Conservation (phyloP, 2,797 vertebrate species). For the Cuniculus paca region DNA sequence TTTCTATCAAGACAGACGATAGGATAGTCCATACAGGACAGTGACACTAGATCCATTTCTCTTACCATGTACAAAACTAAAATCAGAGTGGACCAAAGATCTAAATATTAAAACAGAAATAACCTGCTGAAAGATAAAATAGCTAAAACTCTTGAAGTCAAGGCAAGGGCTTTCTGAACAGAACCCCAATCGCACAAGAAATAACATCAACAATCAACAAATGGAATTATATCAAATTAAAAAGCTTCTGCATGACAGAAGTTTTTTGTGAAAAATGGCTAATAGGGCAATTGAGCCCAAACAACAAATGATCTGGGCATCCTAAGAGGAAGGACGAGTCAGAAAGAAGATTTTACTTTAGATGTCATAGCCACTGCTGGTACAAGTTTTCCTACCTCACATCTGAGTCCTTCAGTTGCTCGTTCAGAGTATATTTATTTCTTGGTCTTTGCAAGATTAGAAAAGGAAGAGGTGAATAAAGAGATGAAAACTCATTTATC, state of each 20-base stretch:
- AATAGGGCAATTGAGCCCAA: neutral
- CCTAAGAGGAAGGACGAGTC: neutral
- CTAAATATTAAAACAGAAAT: neutral
- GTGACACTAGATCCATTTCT: neutral
- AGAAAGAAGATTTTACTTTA: constrained; percentile 10
- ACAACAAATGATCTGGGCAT: neutral
- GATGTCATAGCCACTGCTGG: neutral
- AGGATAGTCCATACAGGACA: neutral
- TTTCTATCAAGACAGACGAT: constrained; percentile 4
- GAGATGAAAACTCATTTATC: neutral
- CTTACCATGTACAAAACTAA: neutral
- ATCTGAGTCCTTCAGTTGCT: neutral
- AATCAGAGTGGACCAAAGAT: neutral
- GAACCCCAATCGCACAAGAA: neutral
- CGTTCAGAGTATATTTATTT: neutral
- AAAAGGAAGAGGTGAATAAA: neutral
- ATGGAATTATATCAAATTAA: neutral
- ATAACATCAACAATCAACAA: neutral
- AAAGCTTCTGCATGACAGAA: neutral
- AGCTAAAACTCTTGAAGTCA: neutral
- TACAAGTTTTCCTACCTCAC: neutral
- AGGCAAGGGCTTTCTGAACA: neutral
- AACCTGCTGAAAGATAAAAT: neutral
- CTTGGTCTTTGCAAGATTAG: neutral
- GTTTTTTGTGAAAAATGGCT: constrained; percentile 5